A percentile compares a stretch with the other conserved stretches of the same genome.
These are phyloP conservation scores for Keiferia lycopersicella DNA, from an alignment of 2,888 invertebrate species.

Conservation along the genomic window DNA sequence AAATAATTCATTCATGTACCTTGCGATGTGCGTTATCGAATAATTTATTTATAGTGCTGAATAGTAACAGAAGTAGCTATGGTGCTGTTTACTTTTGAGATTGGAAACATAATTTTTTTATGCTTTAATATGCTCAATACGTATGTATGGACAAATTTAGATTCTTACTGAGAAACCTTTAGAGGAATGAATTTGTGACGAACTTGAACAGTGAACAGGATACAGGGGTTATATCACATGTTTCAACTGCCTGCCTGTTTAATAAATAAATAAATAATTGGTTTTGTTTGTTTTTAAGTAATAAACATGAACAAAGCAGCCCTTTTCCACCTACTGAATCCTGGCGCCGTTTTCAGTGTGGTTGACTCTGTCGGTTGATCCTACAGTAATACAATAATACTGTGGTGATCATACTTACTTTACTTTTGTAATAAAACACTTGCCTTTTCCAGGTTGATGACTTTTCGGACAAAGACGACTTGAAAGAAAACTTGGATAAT, in stretches of 20 bases:
- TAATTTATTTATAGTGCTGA: background rate
- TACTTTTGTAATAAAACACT: background rate
- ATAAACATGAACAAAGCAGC: too few species aligned
- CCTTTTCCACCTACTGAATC: too few species aligned
- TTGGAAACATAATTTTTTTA: background rate
- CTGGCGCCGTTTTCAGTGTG: too few species aligned
- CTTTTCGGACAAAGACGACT: conserved; percentile 93
- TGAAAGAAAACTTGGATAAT: conserved; percentile 90
- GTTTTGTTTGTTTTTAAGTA: background rate
- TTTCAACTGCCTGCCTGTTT: too few species aligned
- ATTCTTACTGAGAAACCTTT: too few species aligned
- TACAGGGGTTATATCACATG: too few species aligned
- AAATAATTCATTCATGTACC: background rate
- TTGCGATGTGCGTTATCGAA: background rate
- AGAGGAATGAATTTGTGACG: too few species aligned
- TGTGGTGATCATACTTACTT: too few species aligned
- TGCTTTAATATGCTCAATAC: background rate
- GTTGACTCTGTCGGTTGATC: too few species aligned
- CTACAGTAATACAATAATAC: too few species aligned
- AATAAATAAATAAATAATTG: background rate
- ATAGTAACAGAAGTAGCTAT: background rate
- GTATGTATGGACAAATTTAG: background rate
- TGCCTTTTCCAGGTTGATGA: conserved; percentile 84
- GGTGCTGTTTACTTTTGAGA: background rate
- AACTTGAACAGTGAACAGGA: too few species aligned